Conservation (phyloP, 2,113 vertebrate species). For the Uropsilus gracilis region DNA sequence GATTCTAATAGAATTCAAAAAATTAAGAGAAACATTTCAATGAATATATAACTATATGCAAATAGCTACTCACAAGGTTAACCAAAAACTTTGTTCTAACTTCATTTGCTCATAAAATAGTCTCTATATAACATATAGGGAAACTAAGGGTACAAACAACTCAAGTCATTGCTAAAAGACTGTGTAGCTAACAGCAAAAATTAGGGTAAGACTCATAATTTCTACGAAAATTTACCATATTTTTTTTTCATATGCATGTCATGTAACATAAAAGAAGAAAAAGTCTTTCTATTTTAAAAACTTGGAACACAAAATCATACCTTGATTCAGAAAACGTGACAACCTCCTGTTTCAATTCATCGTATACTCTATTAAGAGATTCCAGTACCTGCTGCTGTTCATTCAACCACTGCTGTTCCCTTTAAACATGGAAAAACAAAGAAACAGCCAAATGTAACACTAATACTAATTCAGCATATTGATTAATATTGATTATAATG, state of each 20-base stretch:
- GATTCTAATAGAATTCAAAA: background rate
- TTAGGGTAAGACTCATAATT: background rate
- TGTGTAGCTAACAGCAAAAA: background rate
- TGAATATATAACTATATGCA: background rate
- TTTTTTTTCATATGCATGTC: constrained; percentile 41
- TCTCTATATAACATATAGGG: background rate
- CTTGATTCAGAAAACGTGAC: constrained; percentile 62
- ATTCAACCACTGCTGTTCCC: constrained; percentile 83
- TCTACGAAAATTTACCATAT: background rate
- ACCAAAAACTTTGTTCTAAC: constrained; percentile 13
- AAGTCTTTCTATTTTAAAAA: constrained; percentile 19
- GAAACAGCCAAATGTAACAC: constrained; percentile 37
- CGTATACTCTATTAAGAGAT: constrained; percentile 39
- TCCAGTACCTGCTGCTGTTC: constrained; percentile 81
- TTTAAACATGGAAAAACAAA: constrained; percentile 76
- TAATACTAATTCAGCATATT: background rate
- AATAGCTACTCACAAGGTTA: constrained; percentile 37
- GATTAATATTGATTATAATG: constrained; percentile 20
- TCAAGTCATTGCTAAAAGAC: constrained; percentile 35
- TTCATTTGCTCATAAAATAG: constrained; percentile 43
- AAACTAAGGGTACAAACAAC: constrained; percentile 8
- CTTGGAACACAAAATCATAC: constrained; percentile 77
- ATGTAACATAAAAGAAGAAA: background rate
- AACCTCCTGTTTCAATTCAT: constrained; percentile 3
- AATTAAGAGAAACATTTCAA: constrained; percentile 65